phyloP scores from a whole-genome alignment of 2,888 invertebrate genomes.

The Steromphala cineraria region DNA sequence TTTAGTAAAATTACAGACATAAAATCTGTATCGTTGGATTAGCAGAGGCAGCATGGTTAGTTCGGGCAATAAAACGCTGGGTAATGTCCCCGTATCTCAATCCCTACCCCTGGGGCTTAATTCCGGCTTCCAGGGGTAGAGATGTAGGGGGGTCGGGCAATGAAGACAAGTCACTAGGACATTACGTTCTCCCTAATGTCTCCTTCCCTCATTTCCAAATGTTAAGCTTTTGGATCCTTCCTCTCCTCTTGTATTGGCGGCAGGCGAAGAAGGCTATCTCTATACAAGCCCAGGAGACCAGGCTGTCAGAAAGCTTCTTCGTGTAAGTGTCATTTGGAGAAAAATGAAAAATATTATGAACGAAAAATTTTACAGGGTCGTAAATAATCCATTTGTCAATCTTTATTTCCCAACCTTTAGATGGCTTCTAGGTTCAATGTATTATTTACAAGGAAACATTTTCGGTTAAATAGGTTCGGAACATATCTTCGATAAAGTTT shows the following conservation, averaged over 20 bases:
- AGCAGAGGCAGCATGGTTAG: background rate
- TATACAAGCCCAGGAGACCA: too few species aligned
- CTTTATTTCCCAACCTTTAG: too few species aligned
- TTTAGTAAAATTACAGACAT: constrained; percentile 22
- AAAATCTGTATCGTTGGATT: constrained; percentile 18
- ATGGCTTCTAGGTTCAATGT: too few species aligned
- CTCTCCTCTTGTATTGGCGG: background rate
- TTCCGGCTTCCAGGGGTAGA: background rate
- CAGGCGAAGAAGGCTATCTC: background rate
- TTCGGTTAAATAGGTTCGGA: too few species aligned
- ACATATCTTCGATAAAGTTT: too few species aligned
- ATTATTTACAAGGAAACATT: too few species aligned
- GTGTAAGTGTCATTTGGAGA: too few species aligned
- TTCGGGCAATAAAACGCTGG: background rate
- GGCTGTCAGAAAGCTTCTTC: too few species aligned
- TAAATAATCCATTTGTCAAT: too few species aligned
- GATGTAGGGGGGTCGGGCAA: background rate
- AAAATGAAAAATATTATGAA: too few species aligned
- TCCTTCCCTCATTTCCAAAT: background rate
- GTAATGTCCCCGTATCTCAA: constrained; percentile 14
- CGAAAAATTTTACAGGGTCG: too few species aligned
- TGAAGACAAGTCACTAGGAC: constrained; percentile 2
- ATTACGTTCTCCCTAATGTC: background rate
- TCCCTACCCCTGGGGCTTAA: background rate
- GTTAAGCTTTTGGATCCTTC: background rate